Percentiles rank a stretch among this genome's conserved stretches.
Conservation (phyloP, 2,113 vertebrate species). For the Pelusios castaneus region DNA sequence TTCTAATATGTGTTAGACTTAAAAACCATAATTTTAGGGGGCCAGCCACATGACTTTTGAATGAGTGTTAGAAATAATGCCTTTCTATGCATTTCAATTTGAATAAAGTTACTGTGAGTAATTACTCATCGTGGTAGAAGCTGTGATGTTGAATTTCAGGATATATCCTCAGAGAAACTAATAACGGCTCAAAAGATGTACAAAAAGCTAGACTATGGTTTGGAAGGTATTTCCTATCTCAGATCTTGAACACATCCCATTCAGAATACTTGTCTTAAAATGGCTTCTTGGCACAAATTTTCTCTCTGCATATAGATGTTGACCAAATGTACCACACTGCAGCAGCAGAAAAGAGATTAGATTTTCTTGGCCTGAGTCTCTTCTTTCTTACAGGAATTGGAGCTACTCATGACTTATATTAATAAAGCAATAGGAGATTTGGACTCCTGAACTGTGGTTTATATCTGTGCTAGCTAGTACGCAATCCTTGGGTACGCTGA, state of each 20-base stretch:
- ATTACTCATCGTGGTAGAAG: neutral
- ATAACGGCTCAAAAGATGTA: neutral
- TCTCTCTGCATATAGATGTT: neutral
- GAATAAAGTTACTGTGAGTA: neutral
- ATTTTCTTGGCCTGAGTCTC: neutral
- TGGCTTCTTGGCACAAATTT: neutral
- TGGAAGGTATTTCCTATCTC: neutral
- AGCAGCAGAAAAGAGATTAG: neutral
- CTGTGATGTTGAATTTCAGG: neutral
- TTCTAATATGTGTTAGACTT: neutral
- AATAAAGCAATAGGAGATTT: neutral
- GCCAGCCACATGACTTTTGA: neutral
- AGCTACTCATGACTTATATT: neutral
- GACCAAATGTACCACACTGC: neutral
- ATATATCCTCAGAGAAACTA: neutral
- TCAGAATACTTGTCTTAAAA: neutral
- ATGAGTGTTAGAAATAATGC: neutral
- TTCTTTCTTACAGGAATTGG: neutral
- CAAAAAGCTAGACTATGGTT: neutral
- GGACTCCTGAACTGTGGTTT: neutral
- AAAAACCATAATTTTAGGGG: neutral
- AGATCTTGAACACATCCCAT: neutral
- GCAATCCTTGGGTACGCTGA: neutral
- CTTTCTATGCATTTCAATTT: neutral
- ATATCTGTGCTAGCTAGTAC: neutral